Conservation (phyloP, 2,888 invertebrate genomes). For the Rhaphigaster nebulosa region DNA sequence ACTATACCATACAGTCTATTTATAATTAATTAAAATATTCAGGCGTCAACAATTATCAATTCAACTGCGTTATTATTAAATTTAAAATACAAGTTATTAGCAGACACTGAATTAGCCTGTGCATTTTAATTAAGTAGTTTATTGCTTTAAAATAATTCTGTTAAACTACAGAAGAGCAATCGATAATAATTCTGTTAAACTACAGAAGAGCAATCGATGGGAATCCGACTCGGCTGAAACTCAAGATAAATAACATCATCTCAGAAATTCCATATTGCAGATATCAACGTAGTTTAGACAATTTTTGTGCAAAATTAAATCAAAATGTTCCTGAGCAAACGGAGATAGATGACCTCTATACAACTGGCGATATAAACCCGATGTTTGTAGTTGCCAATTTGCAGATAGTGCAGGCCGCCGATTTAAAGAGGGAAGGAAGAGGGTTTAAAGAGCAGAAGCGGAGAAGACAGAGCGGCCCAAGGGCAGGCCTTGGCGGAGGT, state of each 20-base stretch:
- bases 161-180: not conserved
- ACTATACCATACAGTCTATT: no score
- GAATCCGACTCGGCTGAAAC: not conserved
- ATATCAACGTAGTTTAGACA: not conserved
- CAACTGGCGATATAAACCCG: not conserved
- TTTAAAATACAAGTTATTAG: no score
- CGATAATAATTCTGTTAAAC: not conserved
- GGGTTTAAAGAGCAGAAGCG: not conserved
- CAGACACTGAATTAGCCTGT: no score
- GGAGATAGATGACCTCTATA: not conserved
- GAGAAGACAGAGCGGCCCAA: not conserved
- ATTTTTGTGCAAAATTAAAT: not conserved
- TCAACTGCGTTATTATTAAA: no score
- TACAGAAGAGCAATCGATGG: not conserved
- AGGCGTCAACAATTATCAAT: no score
- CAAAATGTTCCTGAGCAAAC: not conserved
- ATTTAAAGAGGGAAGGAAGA: not conserved
- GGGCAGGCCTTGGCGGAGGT: slow-evolving; percentile 52
- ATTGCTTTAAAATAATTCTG: no score
- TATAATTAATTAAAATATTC: no score
- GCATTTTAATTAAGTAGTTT: no score
- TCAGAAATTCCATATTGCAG: not conserved
- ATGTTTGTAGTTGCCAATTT: not conserved
- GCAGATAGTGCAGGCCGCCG: not conserved
- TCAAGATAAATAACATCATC: not conserved